Evolutionary conservation across 2,888 invertebrate species (phyloP).

Genomic region (Enchytraeus crypticus): DNA sequence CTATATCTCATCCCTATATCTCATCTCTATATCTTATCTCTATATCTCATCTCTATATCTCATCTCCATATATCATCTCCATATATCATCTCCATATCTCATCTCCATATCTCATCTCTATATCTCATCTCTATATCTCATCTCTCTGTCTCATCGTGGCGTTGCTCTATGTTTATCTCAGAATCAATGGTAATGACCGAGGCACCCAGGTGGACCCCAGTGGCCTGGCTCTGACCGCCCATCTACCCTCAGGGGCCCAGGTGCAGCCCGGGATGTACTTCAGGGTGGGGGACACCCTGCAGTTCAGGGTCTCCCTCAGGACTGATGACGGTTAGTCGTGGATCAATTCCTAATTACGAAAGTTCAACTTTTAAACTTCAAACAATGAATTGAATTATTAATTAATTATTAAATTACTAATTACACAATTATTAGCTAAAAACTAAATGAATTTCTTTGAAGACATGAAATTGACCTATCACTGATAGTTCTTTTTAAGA

Average conservation of each 20-base stretch:
- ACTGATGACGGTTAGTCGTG: constrained; percentile 4
- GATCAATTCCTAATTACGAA: neutral
- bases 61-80: no score
- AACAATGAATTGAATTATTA: neutral
- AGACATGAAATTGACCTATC: no score
- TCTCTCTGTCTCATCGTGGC: no score
- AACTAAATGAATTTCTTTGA: no score
- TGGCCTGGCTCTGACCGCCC: neutral
- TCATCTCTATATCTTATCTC: no score
- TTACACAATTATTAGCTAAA: neutral
- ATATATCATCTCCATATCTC: no score
- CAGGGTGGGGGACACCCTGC: constrained; percentile 6
- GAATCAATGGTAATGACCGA: constrained; percentile 14
- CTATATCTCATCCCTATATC: no score
- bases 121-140: no score
- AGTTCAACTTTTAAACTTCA: neutral
- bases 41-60: no score
- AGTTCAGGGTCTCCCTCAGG: constrained; percentile 1
- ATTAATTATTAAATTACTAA: neutral
- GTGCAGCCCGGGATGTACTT: neutral
- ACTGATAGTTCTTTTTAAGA: no score
- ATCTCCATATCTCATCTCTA: no score
- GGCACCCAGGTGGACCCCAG: constrained; percentile 9
- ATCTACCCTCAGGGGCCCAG: neutral
- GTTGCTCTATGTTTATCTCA: no score